These are phyloP conservation scores for Amiota mariae DNA, from an alignment of 2,888 invertebrate genomes.

Conservation along the genomic window DNA sequence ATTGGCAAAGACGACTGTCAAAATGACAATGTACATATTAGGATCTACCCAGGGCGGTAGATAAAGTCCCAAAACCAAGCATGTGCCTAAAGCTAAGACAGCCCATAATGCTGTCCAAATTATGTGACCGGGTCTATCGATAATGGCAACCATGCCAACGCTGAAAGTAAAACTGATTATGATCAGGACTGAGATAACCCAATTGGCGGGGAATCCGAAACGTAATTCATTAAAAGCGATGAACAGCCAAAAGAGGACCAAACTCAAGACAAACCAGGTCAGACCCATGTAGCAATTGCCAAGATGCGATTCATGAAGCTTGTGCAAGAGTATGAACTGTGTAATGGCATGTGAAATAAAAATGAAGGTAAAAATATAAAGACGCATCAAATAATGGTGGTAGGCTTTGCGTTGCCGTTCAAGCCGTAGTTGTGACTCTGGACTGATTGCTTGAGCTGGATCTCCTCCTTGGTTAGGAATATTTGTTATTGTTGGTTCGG, in stretches of 20 bases:
- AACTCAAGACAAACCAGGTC: constrained; percentile 24
- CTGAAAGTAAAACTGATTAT: constrained; percentile 39
- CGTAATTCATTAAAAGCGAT: constrained; percentile 35
- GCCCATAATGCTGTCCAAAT: constrained; percentile 16
- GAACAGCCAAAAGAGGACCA: constrained; percentile 38
- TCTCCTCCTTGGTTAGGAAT: not conserved
- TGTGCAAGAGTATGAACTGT: constrained; percentile 21
- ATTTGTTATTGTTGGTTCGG: not conserved
- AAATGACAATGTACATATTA: not conserved
- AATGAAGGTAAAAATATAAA: not conserved
- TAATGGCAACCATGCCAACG: constrained; percentile 17
- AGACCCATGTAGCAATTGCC: constrained; percentile 21
- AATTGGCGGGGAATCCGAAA: constrained; percentile 45
- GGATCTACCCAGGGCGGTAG: constrained; percentile 24
- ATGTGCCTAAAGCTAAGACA: not conserved
- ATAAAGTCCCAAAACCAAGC: not conserved
- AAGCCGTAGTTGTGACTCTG: not conserved
- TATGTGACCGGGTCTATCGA: not conserved
- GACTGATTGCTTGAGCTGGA: not conserved
- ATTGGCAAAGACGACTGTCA: not conserved
- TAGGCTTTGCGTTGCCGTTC: not conserved
- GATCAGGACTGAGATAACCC: constrained; percentile 45
- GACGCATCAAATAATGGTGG: not conserved
- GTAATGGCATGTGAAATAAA: constrained; percentile 5
- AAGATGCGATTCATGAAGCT: constrained; percentile 9